Evolutionary conservation across 2,113 vertebrate species (phyloP).

Genomic region (Girardinichthys multiradiatus): DNA sequence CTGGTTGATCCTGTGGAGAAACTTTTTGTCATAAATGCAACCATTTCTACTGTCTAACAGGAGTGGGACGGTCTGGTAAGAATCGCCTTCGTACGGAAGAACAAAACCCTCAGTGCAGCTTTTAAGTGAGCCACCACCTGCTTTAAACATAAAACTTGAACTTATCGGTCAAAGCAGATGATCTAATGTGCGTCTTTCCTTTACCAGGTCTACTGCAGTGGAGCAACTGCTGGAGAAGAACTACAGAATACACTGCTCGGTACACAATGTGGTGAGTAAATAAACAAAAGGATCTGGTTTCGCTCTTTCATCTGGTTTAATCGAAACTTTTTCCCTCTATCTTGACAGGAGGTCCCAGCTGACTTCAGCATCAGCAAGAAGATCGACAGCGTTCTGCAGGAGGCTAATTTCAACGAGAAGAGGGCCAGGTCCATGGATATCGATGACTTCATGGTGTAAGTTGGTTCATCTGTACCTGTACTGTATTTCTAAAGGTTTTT

Average conservation of each 20-base stretch:
- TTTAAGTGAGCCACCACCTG: conserved; percentile 91
- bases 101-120: conserved; percentile 92
- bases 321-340: not conserved
- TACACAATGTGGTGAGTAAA: conserved; percentile 88
- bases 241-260: conserved; percentile 94
- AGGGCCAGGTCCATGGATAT: conserved; percentile 95
- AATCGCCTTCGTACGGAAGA: conserved; percentile 98
- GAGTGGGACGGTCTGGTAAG: conserved; percentile 98
- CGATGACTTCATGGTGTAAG: conserved; percentile 96
- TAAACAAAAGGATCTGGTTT: not conserved
- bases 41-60: conserved; percentile 62
- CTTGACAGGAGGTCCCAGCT: conserved; percentile 85
- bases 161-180: not conserved
- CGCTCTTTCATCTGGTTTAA: not conserved
- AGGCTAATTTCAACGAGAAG: conserved; percentile 88
- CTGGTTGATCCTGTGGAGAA: not conserved
- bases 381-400: conserved; percentile 87
- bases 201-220: conserved; percentile 87
- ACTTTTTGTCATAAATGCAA: not conserved
- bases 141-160: not conserved
- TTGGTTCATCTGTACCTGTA: not conserved
- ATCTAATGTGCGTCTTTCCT: not conserved
- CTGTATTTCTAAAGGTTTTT: too few species aligned
- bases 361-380: conserved; percentile 92
- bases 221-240: conserved; percentile 95